Base-by-base conservation (phyloP, 2,113 vertebrate species). In the Neolamprologus sp. region DNA sequence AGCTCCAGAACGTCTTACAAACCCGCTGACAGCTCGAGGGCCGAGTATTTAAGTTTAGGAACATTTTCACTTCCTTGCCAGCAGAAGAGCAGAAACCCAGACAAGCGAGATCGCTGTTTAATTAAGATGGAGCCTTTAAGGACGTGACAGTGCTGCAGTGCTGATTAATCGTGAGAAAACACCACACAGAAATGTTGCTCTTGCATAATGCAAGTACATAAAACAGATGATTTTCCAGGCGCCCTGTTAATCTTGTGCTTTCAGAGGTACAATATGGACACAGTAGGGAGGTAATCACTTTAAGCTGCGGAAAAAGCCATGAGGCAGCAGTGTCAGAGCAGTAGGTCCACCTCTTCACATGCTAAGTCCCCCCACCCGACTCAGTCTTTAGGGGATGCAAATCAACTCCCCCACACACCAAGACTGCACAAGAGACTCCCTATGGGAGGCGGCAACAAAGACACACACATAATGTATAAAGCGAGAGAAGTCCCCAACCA, bases 271-370 rank as follows among this genome's bases (percentile, higher is more conserved):
- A 84, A 78, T 82, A 60, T 85, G 84, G 84, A 86, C 87, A 58
- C 51, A 57, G 87, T 84, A 28, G 86, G 73, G 88, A 92, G 78
- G 80, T 94, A 94, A 95, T 95, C 86, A 94, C 88, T 94, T 91
- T 81, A 95, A 92, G 89, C 92, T 90, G 63, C 14, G 9, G 51
- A 40, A 71, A 89, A 93, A 92, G 51, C 82, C 71, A 92, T 90
- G 90, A 96, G 92, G 7, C 82, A 92, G 94, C 93, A 90, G 42
- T 65, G 90, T 85, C 6, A 13, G 26, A 88, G 73, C 75, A 26
- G 7, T 30, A 53, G 63, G 85, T 87, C 86, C 58, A 86, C 83
- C 80, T 57, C 85, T 75, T 47, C 71, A 87, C 84, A 91, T 86
- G 82, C 51, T 83, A 63, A 91, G 12, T 54, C 55, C 23, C 63